A percentile compares a stretch with the other conserved stretches of the same genome.
Evolutionary conservation across 2,888 invertebrate genomes (phyloP).

Genomic region (Metellina segmentata): DNA sequence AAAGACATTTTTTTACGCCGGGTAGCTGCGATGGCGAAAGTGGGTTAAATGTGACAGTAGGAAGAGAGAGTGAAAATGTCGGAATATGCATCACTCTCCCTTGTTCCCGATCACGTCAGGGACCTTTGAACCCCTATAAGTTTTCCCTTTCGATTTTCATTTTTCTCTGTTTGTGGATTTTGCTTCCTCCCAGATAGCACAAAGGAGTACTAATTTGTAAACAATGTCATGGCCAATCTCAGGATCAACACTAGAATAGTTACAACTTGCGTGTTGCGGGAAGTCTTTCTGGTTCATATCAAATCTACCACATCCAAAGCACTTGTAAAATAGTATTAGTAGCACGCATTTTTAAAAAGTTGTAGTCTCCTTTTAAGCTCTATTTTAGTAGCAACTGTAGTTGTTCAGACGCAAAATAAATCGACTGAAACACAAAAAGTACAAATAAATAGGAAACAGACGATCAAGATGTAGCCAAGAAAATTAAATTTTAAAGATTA

Average conservation of each 20-base stretch:
- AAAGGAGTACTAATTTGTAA: neutral
- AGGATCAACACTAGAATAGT: neutral
- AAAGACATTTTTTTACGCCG: slow-evolving; percentile 41
- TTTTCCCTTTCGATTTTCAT: slow-evolving; percentile 1
- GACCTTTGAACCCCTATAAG: slow-evolving; percentile 1
- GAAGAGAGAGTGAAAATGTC: slow-evolving; percentile 35
- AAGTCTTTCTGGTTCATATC: too few species aligned
- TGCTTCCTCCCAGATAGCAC: neutral
- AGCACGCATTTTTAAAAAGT: too few species aligned
- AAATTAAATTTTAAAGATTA: too few species aligned
- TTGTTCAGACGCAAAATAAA: too few species aligned
- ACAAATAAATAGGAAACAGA: too few species aligned
- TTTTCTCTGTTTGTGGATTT: neutral
- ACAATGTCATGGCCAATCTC: slow-evolving; percentile 46
- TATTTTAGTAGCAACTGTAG: too few species aligned
- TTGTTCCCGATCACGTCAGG: neutral
- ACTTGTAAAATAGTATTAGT: too few species aligned
- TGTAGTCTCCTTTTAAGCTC: too few species aligned
- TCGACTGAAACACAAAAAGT: too few species aligned
- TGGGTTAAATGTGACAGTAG: slow-evolving; percentile 54
- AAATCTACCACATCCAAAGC: too few species aligned
- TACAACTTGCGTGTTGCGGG: too few species aligned
- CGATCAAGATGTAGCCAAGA: too few species aligned
- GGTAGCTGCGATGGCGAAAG: slow-evolving; percentile 18
- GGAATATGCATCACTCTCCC: slow-evolving; percentile 40